Conservation (phyloP, 2,113 vertebrate species). For the Nanorana parkeri region DNA sequence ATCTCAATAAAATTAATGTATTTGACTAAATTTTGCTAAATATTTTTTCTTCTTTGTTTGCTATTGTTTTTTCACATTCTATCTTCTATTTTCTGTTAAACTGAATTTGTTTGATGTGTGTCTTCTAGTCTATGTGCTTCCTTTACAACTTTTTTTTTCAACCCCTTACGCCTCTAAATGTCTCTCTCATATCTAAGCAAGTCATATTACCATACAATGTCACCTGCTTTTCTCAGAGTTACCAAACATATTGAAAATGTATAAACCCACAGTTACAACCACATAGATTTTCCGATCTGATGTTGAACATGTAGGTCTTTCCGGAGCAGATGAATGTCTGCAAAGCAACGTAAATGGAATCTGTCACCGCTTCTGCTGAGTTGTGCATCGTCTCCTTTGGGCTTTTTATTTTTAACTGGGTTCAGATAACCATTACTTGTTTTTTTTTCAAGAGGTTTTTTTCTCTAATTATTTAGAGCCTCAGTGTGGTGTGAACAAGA, state of each 20-base stretch:
- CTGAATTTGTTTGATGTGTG: constrained; percentile 13
- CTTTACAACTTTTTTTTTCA: neutral
- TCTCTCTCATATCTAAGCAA: neutral
- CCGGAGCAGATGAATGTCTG: constrained; percentile 8
- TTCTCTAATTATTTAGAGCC: no score
- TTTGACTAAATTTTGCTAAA: neutral
- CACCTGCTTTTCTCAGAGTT: constrained; percentile 47
- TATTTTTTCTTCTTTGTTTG: neutral
- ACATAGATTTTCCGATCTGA: constrained; percentile 44
- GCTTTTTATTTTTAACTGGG: no score
- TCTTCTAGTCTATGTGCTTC: neutral
- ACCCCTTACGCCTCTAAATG: neutral
- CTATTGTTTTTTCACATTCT: neutral
- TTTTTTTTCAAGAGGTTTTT: no score
- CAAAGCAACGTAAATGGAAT: neutral
- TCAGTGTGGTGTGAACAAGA: no score
- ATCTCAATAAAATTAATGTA: neutral
- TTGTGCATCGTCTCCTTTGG: no score
- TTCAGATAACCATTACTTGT: no score
- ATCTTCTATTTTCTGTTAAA: neutral
- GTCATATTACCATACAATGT: neutral
- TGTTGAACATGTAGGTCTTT: constrained; percentile 23
- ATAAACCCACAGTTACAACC: constrained; percentile 38
- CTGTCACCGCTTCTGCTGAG: neutral
- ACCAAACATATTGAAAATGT: neutral